phyloP scores from a whole-genome alignment of 2,797 vertebrate genomes.

The Jordanella pulchra region DNA sequence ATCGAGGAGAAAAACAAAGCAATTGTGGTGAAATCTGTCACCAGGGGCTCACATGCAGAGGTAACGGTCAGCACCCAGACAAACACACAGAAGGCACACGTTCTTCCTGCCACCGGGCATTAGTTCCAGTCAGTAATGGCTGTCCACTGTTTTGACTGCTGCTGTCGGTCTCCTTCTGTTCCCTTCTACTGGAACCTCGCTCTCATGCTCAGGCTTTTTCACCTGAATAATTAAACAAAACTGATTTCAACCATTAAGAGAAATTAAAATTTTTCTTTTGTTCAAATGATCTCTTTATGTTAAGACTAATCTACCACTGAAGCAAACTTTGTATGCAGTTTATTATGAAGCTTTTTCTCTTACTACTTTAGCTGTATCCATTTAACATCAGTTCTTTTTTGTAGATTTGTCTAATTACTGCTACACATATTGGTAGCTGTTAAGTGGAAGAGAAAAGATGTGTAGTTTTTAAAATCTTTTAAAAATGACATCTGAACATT shows the following conservation, averaged over 20 bases:
- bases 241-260: constrained; percentile 6
- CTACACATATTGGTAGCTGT: not conserved
- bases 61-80: constrained; percentile 73
- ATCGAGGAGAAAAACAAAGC: constrained; percentile 97
- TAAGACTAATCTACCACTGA: not conserved
- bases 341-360: not conserved
- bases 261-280: constrained; percentile 3
- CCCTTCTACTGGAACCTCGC: constrained; percentile 4
- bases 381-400: not conserved
- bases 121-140: constrained; percentile 66
- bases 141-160: constrained; percentile 61
- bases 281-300: not conserved
- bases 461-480: not conserved
- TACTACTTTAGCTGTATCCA: not conserved
- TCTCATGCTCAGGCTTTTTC: constrained; percentile 59
- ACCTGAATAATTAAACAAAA: constrained; percentile 35
- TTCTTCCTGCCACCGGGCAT: constrained; percentile 48
- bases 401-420: not conserved
- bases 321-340: not conserved
- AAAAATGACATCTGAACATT: not conserved
- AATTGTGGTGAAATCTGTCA: constrained; percentile 92
- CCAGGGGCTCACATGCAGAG: constrained; percentile 92
- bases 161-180: constrained; percentile 59
- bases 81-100: constrained; percentile 3
- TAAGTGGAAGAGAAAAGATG: not conserved